These are phyloP conservation scores for Drosophila siamana DNA, from an alignment of 2,888 invertebrate genomes.

Conservation along the genomic window DNA sequence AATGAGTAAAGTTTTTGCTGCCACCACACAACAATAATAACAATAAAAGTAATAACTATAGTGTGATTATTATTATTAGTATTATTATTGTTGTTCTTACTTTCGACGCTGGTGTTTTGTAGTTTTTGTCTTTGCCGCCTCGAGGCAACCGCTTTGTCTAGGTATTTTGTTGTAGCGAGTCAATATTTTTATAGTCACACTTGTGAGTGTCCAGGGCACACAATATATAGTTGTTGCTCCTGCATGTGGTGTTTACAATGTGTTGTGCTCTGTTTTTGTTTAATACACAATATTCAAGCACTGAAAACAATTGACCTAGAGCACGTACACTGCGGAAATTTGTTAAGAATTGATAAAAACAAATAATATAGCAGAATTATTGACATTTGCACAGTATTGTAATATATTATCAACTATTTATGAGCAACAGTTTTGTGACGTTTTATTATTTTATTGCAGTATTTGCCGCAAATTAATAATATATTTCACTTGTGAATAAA, in stretches of 20 bases:
- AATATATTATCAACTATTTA: too few relatives aligned
- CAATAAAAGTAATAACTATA: slow-evolving; percentile 33
- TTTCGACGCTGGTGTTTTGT: slow-evolving; percentile 5
- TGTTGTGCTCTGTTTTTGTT: slow-evolving; percentile 43
- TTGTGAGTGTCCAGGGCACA: slow-evolving; percentile 16
- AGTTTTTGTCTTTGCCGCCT: slow-evolving; percentile 5
- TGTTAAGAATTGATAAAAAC: too few relatives aligned
- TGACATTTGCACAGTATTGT: too few relatives aligned
- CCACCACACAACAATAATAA: slow-evolving; percentile 41
- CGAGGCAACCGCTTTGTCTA: slow-evolving; percentile 16
- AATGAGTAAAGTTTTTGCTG: slow-evolving; percentile 71
- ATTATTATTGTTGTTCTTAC: slow-evolving; percentile 31
- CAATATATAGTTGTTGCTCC: slow-evolving; percentile 16
- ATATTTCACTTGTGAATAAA: not conserved
- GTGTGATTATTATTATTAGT: slow-evolving; percentile 56
- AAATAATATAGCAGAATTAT: too few relatives aligned
- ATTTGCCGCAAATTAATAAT: not conserved
- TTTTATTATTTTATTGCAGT: not conserved
- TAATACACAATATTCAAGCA: slow-evolving; percentile 29
- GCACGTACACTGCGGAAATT: slow-evolving; percentile 8
- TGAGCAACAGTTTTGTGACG: too few relatives aligned
- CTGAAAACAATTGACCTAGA: slow-evolving; percentile 16
- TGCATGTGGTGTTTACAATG: slow-evolving; percentile 40
- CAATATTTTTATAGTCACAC: slow-evolving; percentile 51
- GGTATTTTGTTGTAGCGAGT: slow-evolving; percentile 41